Percentiles rank a stretch among this genome's conserved stretches.
phyloP scores from a whole-genome alignment of 2,888 invertebrate species.

The Andrena bucephala region DNA sequence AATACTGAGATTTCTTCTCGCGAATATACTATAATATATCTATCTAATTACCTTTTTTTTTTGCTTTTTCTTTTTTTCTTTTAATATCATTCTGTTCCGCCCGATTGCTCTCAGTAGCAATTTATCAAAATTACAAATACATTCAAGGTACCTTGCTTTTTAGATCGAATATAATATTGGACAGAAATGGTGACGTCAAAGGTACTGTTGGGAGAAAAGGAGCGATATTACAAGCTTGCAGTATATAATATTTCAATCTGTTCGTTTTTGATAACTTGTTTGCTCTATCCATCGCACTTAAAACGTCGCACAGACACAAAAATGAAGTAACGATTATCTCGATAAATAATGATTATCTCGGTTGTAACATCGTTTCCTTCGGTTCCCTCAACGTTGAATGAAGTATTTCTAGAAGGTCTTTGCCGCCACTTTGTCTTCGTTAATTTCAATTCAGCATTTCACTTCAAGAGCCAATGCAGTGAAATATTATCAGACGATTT shows the following conservation, averaged over 20 bases:
- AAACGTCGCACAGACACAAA: background rate
- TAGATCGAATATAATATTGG: slow-evolving; percentile 2
- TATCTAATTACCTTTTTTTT: background rate
- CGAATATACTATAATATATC: background rate
- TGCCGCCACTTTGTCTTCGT: background rate
- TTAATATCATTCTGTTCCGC: background rate
- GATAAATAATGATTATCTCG: slow-evolving; percentile 37
- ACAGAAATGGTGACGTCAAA: background rate
- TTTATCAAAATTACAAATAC: slow-evolving; percentile 36
- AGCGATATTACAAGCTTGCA: slow-evolving; percentile 3
- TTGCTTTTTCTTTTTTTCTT: background rate
- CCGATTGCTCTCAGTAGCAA: slow-evolving; percentile 6
- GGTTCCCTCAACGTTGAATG: background rate
- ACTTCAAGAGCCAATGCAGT: background rate
- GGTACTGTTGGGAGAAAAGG: slow-evolving; percentile 2
- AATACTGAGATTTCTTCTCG: slow-evolving; percentile 1
- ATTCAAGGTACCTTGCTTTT: background rate
- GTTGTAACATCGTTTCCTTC: background rate
- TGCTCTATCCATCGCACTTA: background rate
- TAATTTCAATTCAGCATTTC: background rate
- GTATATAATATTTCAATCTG: background rate
- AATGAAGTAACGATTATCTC: slow-evolving; percentile 32
- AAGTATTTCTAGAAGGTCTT: background rate
- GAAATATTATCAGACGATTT: background rate
- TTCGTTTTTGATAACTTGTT: background rate